Percentiles rank a stretch among this genome's conserved stretches.
phyloP scores from a whole-genome alignment of 2,888 invertebrate species.

The Phengaris arion region DNA sequence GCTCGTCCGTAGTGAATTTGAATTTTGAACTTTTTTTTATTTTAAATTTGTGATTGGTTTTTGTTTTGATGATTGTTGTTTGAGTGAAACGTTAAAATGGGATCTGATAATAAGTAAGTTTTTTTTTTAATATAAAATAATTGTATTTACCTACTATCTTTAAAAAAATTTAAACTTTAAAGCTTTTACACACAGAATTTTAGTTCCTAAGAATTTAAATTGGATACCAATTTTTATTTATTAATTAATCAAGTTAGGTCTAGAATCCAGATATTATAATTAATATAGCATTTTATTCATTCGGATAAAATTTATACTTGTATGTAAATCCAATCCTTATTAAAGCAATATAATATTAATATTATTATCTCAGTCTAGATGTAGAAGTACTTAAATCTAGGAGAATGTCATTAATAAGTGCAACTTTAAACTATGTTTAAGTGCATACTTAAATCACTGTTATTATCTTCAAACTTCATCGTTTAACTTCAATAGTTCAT shows the following conservation, averaged over 20 bases:
- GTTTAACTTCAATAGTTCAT: conserved; percentile 12
- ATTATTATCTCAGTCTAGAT: not conserved
- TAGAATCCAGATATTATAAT: conserved; percentile 1
- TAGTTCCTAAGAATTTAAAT: not conserved
- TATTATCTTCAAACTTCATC: conserved; percentile 23
- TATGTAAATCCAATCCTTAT: not conserved
- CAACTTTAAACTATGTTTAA: conserved; percentile 34
- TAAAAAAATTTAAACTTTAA: not conserved
- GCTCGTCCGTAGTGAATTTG: conserved; percentile 55
- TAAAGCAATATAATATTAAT: not conserved
- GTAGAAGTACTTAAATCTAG: conserved; percentile 50
- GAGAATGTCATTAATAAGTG: conserved; percentile 58
- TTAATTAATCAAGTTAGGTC: too few relatives aligned
- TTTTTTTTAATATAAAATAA: conserved; percentile 32
- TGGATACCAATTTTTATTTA: not conserved
- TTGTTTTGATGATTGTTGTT: conserved; percentile 43
- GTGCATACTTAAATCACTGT: conserved; percentile 23
- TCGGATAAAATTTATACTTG: not conserved
- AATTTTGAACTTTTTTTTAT: conserved; percentile 45
- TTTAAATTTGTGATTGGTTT: conserved; percentile 48
- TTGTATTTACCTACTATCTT: conserved; percentile 35
- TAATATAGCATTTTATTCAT: not conserved
- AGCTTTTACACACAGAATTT: not conserved
- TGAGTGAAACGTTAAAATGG: conserved; percentile 64
- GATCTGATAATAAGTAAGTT: conserved; percentile 66